phyloP scores from a whole-genome alignment of 2,888 invertebrate species.

The Drosophila antonietae region DNA sequence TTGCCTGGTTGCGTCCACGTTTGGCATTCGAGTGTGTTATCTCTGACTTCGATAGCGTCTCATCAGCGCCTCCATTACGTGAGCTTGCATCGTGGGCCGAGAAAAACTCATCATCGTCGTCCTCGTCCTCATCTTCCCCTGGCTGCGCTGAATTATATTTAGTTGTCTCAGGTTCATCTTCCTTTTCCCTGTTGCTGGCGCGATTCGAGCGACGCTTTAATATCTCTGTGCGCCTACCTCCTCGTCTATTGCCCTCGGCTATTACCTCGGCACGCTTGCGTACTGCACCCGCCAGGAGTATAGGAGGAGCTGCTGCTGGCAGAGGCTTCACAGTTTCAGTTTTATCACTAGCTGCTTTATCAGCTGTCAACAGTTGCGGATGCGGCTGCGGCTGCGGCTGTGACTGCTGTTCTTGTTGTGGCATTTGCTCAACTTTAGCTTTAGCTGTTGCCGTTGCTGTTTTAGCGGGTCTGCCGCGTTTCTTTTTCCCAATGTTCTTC shows the following conservation, averaged over 20 bases:
- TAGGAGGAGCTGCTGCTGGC: conserved; percentile 36
- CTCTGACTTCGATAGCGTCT: conserved; percentile 48
- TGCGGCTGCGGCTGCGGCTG: conserved; percentile 48
- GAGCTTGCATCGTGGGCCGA: conserved; percentile 72
- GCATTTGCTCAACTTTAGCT: conserved; percentile 11
- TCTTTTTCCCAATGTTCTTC: conserved; percentile 60
- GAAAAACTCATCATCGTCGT: conserved; percentile 72
- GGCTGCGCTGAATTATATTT: not conserved
- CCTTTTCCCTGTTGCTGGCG: conserved; percentile 67
- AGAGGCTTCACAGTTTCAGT: conserved; percentile 32
- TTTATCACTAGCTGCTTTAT: conserved; percentile 60
- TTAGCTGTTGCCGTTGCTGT: conserved; percentile 55
- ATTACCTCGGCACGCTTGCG: conserved; percentile 86
- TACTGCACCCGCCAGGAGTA: conserved; percentile 85
- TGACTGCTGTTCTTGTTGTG: conserved; percentile 62
- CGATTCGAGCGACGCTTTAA: conserved; percentile 82
- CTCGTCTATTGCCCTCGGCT: conserved; percentile 82
- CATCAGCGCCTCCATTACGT: conserved; percentile 64
- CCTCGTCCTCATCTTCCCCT: conserved; percentile 46
- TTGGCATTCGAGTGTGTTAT: conserved; percentile 49
- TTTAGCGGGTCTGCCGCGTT: conserved; percentile 64
- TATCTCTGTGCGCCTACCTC: conserved; percentile 77
- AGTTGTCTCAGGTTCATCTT: conserved; percentile 34
- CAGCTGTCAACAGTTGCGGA: conserved; percentile 39
- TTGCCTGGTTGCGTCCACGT: conserved; percentile 57